Evolutionary conservation across 2,113 vertebrate genomes (phyloP), one percentile per base, ranked within the genome.

Genomic region (Cyprinodon brontotheroides): DNA sequence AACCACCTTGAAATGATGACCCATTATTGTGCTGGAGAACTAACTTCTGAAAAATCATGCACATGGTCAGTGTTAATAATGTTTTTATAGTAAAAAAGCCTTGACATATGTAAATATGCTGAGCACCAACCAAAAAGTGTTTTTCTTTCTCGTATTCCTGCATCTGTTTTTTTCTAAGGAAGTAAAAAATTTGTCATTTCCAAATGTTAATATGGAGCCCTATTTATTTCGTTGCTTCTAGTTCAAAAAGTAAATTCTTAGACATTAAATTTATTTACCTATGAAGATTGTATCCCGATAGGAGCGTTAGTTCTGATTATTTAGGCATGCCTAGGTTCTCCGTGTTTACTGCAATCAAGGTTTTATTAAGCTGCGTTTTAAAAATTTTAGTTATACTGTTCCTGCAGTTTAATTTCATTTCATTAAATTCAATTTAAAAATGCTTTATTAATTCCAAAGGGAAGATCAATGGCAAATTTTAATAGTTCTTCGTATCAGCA

Each of bases 1-100:
- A 75, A 82, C 70, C 75, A 75, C 86, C 74, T 79, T 80, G 67
- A 87, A 81, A 84, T 74, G 77, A 84, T 80, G 75, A 86, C 74
- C 86, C 61, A 88, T 81, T 75, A 88, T 86, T 74, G 69, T 69
- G 71, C 53, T 29, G 9, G 61, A 80, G 70, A 81, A 57, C 65
- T 11, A 63, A 65, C 3, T 45, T 64, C 3, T n/a, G 20, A 68
- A 62, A n/a, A 72, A 48, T 20, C 11, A 59, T 78, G 72, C 74
- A 78, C 69, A 72, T 87, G 74, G 62, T 70, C 77, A 82, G 65
- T 74, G 71, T 69, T 72, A 79, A 67, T 75, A 61, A 65, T 47
- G 62, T 79, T 86, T 89, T 84, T 87, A 81, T 72, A 70, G 70
- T 29, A 79, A 64, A 72, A 22, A 75, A 77, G 59, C 70, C 66